Conservation (phyloP, 2,888 invertebrate genomes). For the Callinectes sapidus region DNA sequence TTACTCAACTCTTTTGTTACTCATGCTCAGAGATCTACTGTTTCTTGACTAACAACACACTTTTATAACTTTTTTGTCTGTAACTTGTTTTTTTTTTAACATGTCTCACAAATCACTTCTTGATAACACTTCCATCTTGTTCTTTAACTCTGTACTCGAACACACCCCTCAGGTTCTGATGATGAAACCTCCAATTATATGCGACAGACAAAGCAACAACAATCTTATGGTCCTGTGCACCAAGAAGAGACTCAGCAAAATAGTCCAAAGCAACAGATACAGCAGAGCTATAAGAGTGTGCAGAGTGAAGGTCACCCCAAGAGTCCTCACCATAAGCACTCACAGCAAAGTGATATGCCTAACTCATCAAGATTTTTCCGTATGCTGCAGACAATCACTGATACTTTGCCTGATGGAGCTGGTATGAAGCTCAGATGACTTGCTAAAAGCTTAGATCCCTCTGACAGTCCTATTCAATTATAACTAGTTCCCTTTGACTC, state of each 20-base stretch:
- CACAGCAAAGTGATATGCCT: conserved; percentile 41
- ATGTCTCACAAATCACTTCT: conserved; percentile 24
- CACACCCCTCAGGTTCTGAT: conserved; percentile 69
- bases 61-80: not conserved
- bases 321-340: conserved; percentile 29
- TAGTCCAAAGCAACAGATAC: conserved; percentile 31
- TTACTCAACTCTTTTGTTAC: conserved; percentile 3
- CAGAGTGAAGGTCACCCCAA: conserved; percentile 30
- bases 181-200: conserved; percentile 69
- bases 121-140: conserved; percentile 37
- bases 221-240: conserved; percentile 49
- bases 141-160: conserved; percentile 62
- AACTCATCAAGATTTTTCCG: conserved; percentile 64
- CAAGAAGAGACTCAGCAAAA: conserved; percentile 40
- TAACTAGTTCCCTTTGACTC: conserved; percentile 22
- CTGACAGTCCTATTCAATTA: conserved; percentile 22
- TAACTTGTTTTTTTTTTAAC: conserved; percentile 33
- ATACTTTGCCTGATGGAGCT: conserved; percentile 66
- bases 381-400: conserved; percentile 66
- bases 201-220: conserved; percentile 53
- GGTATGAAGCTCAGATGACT: conserved; percentile 60
- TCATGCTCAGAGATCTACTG: not conserved
- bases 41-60: not conserved
- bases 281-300: conserved; percentile 40
- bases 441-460: conserved; percentile 51